Percentiles rank a stretch among this genome's conserved stretches.
phyloP scores from a whole-genome alignment of 2,888 invertebrate genomes.

The Leptopilina myrica region DNA sequence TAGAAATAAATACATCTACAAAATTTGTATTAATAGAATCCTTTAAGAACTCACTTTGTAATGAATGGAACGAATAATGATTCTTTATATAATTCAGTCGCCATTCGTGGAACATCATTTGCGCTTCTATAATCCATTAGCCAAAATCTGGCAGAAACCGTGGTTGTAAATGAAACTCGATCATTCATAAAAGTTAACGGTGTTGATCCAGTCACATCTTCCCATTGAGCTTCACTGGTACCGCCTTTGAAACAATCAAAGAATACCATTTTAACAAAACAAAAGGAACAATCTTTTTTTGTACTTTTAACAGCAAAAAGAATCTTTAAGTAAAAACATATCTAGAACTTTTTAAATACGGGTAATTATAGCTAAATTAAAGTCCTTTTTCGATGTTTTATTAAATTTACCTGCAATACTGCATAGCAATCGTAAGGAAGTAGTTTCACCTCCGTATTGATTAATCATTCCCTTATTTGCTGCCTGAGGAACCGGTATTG shows the following conservation, averaged over 20 bases:
- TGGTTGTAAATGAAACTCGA: constrained; percentile 98
- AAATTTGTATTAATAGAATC: too few species aligned
- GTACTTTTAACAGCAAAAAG: too few species aligned
- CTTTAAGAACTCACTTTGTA: constrained; percentile 82
- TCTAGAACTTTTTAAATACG: too few species aligned
- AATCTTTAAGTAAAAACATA: too few species aligned
- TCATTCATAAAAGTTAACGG: constrained; percentile 97
- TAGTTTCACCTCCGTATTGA: constrained; percentile 87
- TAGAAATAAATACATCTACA: too few species aligned
- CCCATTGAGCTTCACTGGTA: constrained; percentile 98
- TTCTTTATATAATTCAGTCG: constrained; percentile 96
- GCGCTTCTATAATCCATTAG: constrained; percentile 98
- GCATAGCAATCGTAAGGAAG: constrained; percentile 93
- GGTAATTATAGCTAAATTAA: too few species aligned
- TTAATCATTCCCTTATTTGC: constrained; percentile 89
- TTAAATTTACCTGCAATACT: constrained; percentile 89
- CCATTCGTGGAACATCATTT: constrained; percentile 95
- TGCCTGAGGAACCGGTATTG: constrained; percentile 85
- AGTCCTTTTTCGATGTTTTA: too few species aligned
- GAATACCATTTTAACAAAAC: too few species aligned
- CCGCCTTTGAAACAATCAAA: constrained; percentile 81
- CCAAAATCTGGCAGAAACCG: constrained; percentile 99
- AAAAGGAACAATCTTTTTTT: too few species aligned
- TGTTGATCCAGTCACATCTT: constrained; percentile 99
- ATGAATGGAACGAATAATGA: constrained; percentile 91